These are phyloP conservation scores for Pelecanus crispus DNA, from an alignment of 2,113 vertebrate species.

Conservation along the genomic window DNA sequence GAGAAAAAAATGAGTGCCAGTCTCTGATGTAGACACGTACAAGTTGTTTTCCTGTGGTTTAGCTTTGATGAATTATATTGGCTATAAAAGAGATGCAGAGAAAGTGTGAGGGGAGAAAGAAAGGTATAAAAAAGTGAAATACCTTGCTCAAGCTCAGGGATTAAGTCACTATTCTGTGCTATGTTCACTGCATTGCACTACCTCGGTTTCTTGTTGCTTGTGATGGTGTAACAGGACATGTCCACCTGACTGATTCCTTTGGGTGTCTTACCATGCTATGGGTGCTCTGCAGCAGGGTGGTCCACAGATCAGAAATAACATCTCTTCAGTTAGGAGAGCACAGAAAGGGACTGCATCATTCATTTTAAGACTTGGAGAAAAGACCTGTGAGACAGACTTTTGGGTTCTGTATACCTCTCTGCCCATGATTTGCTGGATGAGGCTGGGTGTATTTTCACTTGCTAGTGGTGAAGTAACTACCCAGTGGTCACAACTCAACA, in stretches of 20 bases:
- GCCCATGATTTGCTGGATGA: not conserved
- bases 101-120: not conserved
- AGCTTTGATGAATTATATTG: not conserved
- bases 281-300: not conserved
- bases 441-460: not conserved
- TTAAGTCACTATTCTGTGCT: not conserved
- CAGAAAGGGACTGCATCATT: not conserved
- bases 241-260: not conserved
- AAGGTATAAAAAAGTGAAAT: not conserved
- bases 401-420: not conserved
- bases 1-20: not conserved
- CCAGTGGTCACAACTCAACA: not conserved
- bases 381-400: not conserved
- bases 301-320: not conserved
- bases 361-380: not conserved
- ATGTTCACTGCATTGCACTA: not conserved
- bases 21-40: not conserved
- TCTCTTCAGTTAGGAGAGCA: not conserved
- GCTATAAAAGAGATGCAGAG: not conserved
- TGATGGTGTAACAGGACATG: not conserved
- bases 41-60: not conserved
- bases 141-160: not conserved
- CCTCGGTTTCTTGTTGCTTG: not conserved
- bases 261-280: not conserved
- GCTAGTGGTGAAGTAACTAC: not conserved